Percentiles rank a stretch among this genome's conserved stretches.
Conservation (phyloP, 2,888 invertebrate genomes). For the Gerris lacustris region DNA sequence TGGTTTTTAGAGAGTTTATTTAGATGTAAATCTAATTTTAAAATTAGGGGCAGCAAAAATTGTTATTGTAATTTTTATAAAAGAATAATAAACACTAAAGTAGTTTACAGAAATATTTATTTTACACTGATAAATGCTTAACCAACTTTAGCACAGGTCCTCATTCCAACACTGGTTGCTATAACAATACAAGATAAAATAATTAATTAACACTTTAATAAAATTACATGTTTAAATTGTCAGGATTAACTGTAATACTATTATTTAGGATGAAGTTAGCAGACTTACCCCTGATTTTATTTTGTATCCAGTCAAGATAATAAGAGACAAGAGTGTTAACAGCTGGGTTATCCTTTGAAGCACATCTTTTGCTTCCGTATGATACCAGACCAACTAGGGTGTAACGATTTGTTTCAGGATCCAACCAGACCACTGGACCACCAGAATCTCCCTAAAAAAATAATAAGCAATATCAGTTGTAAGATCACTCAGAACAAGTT, state of each 20-base stretch:
- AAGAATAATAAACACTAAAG: no score
- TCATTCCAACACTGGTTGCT: conserved; percentile 5
- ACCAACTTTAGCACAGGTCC: conserved; percentile 8
- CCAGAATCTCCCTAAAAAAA: conserved; percentile 1
- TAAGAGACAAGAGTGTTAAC: background rate
- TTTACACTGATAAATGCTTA: background rate
- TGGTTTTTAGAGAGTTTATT: no score
- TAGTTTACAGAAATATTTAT: background rate
- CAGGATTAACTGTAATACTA: background rate
- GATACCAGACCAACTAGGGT: conserved; percentile 3
- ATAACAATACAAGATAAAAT: background rate
- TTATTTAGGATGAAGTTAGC: background rate
- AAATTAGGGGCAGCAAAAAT: no score
- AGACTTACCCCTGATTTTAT: background rate
- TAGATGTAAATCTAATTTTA: no score
- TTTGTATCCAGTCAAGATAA: conserved; percentile 5
- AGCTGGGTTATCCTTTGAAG: background rate
- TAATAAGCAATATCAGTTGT: background rate
- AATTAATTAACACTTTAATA: background rate
- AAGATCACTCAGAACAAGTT: background rate
- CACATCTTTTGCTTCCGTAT: background rate
- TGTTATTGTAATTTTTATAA: no score
- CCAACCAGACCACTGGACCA: conserved; percentile 6
- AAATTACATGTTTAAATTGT: background rate
- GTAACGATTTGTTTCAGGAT: conserved; percentile 10